Conservation (phyloP, 2,797 vertebrate species). For the Scarus forsteni region DNA sequence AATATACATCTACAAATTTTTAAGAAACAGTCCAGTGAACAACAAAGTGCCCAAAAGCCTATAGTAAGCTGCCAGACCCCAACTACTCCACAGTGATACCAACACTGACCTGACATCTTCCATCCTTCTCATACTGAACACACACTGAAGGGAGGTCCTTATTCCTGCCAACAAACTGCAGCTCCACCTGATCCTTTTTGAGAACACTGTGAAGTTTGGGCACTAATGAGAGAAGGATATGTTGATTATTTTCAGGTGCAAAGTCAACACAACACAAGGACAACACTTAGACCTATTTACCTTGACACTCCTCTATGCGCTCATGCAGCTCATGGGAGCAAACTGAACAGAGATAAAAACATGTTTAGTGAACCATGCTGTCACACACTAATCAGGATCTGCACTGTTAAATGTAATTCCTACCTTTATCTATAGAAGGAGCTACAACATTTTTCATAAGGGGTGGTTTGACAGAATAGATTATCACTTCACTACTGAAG, state of each 20-base stretch:
- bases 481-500: conserved; percentile 43
- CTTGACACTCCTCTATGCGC: conserved; percentile 58
- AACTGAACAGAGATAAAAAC: conserved; percentile 55
- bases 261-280: neutral
- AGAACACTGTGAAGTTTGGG: conserved; percentile 45
- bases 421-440: conserved; percentile 69
- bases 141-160: conserved; percentile 57
- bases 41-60: too few relatives aligned
- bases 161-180: conserved; percentile 46
- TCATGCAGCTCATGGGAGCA: conserved; percentile 47
- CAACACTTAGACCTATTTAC: conserved; percentile 43
- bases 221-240: conserved; percentile 51
- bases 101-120: conserved; percentile 65
- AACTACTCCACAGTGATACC: neutral
- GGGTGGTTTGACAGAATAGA: neutral
- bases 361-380: neutral
- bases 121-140: conserved; percentile 70
- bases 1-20: neutral
- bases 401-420: neutral
- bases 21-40: neutral
- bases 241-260: neutral
- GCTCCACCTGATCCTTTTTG: conserved; percentile 52
- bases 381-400: neutral
- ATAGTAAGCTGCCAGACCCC: neutral
- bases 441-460: neutral